These are phyloP conservation scores for Acrocephalus kingi DNA, from an alignment of 2,113 vertebrate genomes.

Conservation along the genomic window DNA sequence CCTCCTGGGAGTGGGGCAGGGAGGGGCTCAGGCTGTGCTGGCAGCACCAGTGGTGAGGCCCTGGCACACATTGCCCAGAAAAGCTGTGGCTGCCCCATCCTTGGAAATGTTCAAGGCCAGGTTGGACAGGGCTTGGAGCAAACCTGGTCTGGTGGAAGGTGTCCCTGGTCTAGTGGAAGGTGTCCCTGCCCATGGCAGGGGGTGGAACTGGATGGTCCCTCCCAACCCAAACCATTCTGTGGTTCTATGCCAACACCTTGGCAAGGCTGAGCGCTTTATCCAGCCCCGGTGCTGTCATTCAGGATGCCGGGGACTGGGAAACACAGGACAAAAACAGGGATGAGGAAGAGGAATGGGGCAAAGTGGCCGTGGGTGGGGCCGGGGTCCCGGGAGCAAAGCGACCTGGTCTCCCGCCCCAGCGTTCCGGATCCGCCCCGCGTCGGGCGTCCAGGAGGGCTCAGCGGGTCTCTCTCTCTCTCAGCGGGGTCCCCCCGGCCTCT, in stretches of 20 bases:
- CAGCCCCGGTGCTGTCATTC: fast-evolving
- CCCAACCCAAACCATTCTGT: background rate
- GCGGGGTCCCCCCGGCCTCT: slow-evolving; percentile 60
- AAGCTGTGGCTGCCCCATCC: background rate
- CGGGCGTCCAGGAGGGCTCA: slow-evolving; percentile 47
- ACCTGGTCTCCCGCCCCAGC: slow-evolving; percentile 64
- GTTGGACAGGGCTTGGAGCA: background rate
- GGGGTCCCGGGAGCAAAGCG: slow-evolving; percentile 1
- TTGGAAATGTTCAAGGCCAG: background rate
- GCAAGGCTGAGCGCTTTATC: background rate
- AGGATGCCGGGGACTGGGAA: background rate
- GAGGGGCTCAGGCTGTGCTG: background rate
- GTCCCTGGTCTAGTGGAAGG: background rate
- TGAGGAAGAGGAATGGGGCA: background rate
- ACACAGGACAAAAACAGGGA: background rate
- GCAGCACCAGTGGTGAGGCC: background rate
- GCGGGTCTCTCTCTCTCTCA: slow-evolving; percentile 55
- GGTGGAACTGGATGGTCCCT: background rate
- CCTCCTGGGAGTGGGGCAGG: background rate
- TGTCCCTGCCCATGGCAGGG: background rate
- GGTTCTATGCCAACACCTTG: background rate
- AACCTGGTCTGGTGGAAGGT: background rate
- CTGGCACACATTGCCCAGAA: background rate
- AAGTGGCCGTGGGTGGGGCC: background rate
- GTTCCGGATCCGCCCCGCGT: slow-evolving; percentile 31